Base-by-base conservation (phyloP, 2,113 vertebrate species). In the Saguinus imperator region DNA sequence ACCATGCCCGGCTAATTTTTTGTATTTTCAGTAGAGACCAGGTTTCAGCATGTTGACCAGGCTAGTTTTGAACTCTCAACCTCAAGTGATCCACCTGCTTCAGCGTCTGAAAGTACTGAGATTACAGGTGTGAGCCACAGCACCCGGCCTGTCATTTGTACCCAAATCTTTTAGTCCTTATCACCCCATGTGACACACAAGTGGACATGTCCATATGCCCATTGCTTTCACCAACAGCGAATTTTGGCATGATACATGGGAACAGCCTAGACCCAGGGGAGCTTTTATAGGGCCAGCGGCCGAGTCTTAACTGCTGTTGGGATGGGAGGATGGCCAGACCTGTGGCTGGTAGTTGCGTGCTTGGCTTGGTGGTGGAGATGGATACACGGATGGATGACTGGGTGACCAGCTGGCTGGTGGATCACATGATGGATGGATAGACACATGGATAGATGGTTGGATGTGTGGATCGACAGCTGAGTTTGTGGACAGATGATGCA, bases 131-230 rank as follows among this genome's bases (percentile, higher is more conserved):
- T 64, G 12, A 64, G 61, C 61, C 61, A 29, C 27, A 13, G 27
- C 58, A 61, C 11, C 11, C 3, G 17, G 1, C 3, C 0, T 4
- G 27, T 7, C 2, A 35, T 29, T 23, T 35, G 37, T 1, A 20
- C 35, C 37, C 10, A 0, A 7, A 16, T 2, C 11, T 1, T 29
- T 32, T 18, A 6, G 29, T 20, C 29, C 55, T 23, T 37, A 50
- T 35, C 61, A 23, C 14, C 8, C 40, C 14, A 40, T 4, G 61
- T 18, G 35, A 57, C 10, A 17, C 86, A 25, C 32, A 11, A 3
- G 18, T 1, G 29, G 1, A 5, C 2, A 11, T 13, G 2, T 21
- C 18, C 3, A 27, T 45, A n/a, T 77, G 18, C 57, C 45, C 45
- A 37, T 13, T 66, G 80, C 35, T 0, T 16, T 57, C 55, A 57